Percentiles rank a stretch among this genome's conserved stretches.
Evolutionary conservation across 2,888 invertebrate species (phyloP).

Genomic region (Plebejus argus): DNA sequence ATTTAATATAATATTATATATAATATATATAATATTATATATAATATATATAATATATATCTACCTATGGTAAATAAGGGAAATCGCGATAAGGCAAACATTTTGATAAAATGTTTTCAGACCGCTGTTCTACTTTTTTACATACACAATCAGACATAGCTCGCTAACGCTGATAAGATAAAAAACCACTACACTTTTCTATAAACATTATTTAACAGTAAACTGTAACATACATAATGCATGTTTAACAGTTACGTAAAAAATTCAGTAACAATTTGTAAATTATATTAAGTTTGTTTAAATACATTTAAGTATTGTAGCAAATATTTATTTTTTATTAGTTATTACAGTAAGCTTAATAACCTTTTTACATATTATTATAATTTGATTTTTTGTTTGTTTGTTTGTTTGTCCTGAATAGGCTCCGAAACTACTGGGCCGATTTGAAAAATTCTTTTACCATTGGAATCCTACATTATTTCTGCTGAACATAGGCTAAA

Average conservation of each 20-base stretch:
- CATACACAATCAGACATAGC: constrained; percentile 19
- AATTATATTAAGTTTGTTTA: no score
- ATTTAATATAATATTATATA: background rate
- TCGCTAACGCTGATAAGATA: constrained; percentile 21
- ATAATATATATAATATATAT: background rate
- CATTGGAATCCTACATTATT: no score
- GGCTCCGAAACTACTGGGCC: no score
- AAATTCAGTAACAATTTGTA: background rate
- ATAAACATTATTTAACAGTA: background rate
- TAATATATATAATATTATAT: background rate
- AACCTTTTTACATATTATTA: no score
- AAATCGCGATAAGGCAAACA: constrained; percentile 4
- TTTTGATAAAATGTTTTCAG: constrained; percentile 11
- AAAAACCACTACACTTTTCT: constrained; percentile 12
- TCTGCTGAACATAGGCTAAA: no score
- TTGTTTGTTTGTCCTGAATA: no score
- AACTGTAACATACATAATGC: constrained; percentile 17
- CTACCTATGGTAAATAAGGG: background rate
- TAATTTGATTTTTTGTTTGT: no score
- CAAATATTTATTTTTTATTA: no score
- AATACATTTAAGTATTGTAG: no score
- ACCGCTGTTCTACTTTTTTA: constrained; percentile 7
- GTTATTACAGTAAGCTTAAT: no score
- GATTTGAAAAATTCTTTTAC: no score
- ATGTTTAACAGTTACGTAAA: background rate